Base-by-base conservation (phyloP, 2,113 vertebrate genomes). In the Oncorhynchus keta region DNA sequence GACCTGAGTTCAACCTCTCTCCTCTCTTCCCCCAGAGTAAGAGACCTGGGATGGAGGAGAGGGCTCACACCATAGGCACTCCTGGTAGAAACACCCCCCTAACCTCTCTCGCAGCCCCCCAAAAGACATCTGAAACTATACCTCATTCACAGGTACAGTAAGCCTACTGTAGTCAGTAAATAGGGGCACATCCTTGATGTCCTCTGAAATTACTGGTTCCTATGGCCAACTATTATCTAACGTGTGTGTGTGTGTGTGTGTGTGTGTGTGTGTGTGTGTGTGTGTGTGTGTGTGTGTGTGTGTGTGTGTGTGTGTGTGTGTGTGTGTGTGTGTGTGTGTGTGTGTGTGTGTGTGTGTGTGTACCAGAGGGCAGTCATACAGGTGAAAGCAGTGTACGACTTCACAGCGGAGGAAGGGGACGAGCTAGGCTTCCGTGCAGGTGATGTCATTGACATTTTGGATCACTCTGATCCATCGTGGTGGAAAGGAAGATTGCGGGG, bases 401-500 rank as follows among this genome's bases (percentile, higher is more conserved):
- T 99, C 1, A 88, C 85, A 0, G 96, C 95, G 0, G 74, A 97
- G 70, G 97, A 98, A 45, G 89, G 90, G 0, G 98, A 99, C 0
- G 98, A 99, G 83, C 92, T 99, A 20, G 95, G 94, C 0, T 98
- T 99, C 87, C 82, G 51, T 64, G 86, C 79, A 0, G 96, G 95
- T 0, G 97, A 99, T 70, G 70, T 98, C 82, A 85, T 99, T 4
- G 97, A 99, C 39, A 95, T 99, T 48, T 70, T 98, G 79, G 97
- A 99, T 79, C 93, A 74, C 80, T 94, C 96, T 0, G 94, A 99
- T 76, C 68, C 91, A 0, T 93, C 93, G 0, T 99, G 98, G 98
- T 99, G 97, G 97, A 95, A 81, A 13, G 98, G 98, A 45, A 91
- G 91, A 13, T 93, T 97, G 78, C 91, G 90, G 62, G 95, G 95